Base-by-base conservation (phyloP, 2,797 vertebrate genomes). In the Nyctalus aviator region DNA sequence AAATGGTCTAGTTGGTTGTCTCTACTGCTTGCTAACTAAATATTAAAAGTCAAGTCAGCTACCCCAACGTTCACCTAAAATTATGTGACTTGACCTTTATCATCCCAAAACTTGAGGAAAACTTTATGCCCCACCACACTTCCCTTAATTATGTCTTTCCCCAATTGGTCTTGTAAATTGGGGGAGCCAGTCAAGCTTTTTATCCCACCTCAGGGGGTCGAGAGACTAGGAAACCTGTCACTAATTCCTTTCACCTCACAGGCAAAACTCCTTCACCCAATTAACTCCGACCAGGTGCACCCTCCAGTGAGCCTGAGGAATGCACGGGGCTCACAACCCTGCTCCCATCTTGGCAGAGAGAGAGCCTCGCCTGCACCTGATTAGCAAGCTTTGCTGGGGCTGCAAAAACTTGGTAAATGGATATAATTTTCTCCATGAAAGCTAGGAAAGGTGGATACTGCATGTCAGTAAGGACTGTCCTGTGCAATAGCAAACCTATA, bases 221-320 rank as follows among this genome's bases (percentile, higher is more conserved):
- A 93, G 55, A 96, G 94, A 98, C 96, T 77, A 97, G 96, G 97
- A 97, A 98, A 97, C 97, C 96, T 98, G 98, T 97, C 97, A 97
- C 95, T 97, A 97, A 98, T 98, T 98, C 97, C 93, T 96, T 98
- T 98, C 97, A 96, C 97, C 96, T 97, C 95, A 95, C 83, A 94
- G 97, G 97, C 98, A 97, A 98, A 98, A 96, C 97, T 59, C 97
- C 90, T 97, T 98, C 96, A 97, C 96, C 95, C 97, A 98, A 98
- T 98, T 98, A 98, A 98, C 96, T 87, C 96, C 95, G 94, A 95
- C 98, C 98, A 98, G 98, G 98, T 98, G 98, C 97, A 98, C 96
- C 97, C 97, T 97, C 92, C 96, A 97, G 95, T 98, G 97, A 95
- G 93, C 79, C 93, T 96, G 95, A 95, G 97, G 97, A 98, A 98